A percentile compares a stretch with the other conserved stretches of the same genome.
Evolutionary conservation across 2,888 invertebrate species (phyloP).

Genomic region (Tinea semifulvella): DNA sequence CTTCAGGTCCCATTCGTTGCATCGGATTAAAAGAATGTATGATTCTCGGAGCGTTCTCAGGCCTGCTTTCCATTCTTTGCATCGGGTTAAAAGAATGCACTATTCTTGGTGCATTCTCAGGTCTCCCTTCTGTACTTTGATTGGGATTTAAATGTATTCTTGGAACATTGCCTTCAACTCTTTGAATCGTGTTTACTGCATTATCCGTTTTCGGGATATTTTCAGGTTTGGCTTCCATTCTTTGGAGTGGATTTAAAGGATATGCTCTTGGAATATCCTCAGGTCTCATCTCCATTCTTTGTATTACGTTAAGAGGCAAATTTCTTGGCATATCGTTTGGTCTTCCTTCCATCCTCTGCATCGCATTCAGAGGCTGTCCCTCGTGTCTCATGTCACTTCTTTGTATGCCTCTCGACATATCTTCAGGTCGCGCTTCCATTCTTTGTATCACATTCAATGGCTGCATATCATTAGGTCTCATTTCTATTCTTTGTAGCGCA

Average conservation of each 20-base stretch:
- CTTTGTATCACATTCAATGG: constrained; percentile 3
- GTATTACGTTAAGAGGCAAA: neutral
- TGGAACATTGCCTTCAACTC: too few relatives aligned
- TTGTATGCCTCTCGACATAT: neutral
- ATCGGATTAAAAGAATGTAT: neutral
- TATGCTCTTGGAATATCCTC: neutral
- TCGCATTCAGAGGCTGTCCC: neutral
- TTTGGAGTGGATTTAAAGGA: neutral
- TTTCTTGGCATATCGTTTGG: neutral
- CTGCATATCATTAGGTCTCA: neutral
- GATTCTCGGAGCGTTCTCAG: neutral
- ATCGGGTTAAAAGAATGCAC: constrained; percentile 4
- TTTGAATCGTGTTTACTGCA: neutral
- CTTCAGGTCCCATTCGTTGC: neutral
- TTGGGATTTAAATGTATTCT: too few relatives aligned
- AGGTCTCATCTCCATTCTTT: neutral
- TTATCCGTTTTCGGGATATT: neutral
- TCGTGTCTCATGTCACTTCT: too few relatives aligned
- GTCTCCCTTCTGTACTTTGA: neutral
- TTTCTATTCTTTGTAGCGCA: constrained; percentile 4
- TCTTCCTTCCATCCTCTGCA: constrained; percentile 3
- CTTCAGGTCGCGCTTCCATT: neutral
- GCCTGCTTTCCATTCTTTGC: neutral
- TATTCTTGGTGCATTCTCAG: neutral
- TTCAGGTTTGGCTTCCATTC: neutral